phyloP scores from a whole-genome alignment of 2,888 invertebrate species.

The Syrphus vitripennis region DNA sequence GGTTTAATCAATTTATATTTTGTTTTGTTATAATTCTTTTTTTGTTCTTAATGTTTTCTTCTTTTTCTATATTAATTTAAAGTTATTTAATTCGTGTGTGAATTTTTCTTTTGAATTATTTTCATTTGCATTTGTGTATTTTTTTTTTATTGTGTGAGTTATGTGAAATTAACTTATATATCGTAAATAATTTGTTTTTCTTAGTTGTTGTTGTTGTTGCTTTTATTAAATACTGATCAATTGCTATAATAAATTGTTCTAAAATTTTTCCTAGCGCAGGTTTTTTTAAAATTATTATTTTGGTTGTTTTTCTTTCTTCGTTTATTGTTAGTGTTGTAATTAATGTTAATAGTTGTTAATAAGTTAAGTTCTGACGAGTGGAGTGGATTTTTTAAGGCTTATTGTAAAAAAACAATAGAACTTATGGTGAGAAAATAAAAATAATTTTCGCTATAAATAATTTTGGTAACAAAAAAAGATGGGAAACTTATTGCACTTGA shows the following conservation, averaged over 20 bases:
- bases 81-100: slow-evolving; percentile 46
- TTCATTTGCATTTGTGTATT: slow-evolving; percentile 63
- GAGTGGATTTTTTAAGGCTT: slow-evolving; percentile 41
- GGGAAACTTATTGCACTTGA: background rate
- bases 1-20: slow-evolving; percentile 37
- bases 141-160: slow-evolving; percentile 47
- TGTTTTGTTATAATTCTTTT: slow-evolving; percentile 9
- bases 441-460: slow-evolving; percentile 1
- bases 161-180: slow-evolving; percentile 55
- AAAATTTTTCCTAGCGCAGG: slow-evolving; percentile 62
- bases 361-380: slow-evolving; percentile 55
- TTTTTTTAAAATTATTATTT: no score
- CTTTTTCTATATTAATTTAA: slow-evolving; percentile 54
- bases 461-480: background rate
- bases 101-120: slow-evolving; percentile 27
- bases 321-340: slow-evolving; percentile 50
- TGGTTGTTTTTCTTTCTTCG: background rate
- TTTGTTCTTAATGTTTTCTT: slow-evolving; percentile 57
- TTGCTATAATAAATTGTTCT: slow-evolving; percentile 68
- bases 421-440: background rate
- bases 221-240: slow-evolving; percentile 57
- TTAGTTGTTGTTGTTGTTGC: slow-evolving; percentile 30
- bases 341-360: slow-evolving; percentile 52
- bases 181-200: slow-evolving; percentile 57
- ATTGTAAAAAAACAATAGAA: background rate